Base-by-base conservation (phyloP, 2,888 invertebrate species). In the Drosophila incognita region DNA sequence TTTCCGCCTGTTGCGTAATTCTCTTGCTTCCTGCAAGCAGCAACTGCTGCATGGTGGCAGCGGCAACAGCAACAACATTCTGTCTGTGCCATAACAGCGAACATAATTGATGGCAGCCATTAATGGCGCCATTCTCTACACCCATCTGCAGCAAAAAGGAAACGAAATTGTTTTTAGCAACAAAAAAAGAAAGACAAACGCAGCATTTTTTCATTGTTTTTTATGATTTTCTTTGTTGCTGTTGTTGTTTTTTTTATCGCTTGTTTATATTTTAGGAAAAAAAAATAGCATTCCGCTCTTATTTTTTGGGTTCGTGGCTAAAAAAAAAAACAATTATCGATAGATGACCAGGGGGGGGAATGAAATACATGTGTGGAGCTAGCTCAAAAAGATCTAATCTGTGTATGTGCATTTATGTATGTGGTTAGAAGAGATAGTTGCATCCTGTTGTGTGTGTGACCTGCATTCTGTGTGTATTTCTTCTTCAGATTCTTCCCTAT, bases 1-100 rank as follows among this genome's bases (percentile, higher is more conserved):
- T 66, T 79, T 79, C 79, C 79, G 79, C 79, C 67, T 79, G 52
- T 79, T 77, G 70, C 81, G 74, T 81, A 79, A 79, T 66, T 61
- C 33, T 15, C 11, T 49, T 40, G 67, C 78, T 81, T 77, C 81
- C 74, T 81, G 77, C 69, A 80, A 74, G 24, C 31, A 40, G 54
- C 53, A 38, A 51, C n/a, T 18, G 57, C 57, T 36, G 7, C 18
- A n/a, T 15, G 4, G 21, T 2, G 33, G 8, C 52, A 15, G 35
- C 58, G 56, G 10, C 42, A 69, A 21, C 35, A 33, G 61, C 57
- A 42, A 58, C 21, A 49, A 56, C 57, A 78, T 77, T 68, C 78
- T 76, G 71, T 24, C 62, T 38, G 21, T 62, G 61, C 64, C 57
- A 74, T 59, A 69, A 62, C 53, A 24, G 35, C 60, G n/a, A 8